A percentile compares a stretch with the other conserved stretches of the same genome.
Conservation (phyloP, 2,797 vertebrate species). For the Novumbra hubbsi region DNA sequence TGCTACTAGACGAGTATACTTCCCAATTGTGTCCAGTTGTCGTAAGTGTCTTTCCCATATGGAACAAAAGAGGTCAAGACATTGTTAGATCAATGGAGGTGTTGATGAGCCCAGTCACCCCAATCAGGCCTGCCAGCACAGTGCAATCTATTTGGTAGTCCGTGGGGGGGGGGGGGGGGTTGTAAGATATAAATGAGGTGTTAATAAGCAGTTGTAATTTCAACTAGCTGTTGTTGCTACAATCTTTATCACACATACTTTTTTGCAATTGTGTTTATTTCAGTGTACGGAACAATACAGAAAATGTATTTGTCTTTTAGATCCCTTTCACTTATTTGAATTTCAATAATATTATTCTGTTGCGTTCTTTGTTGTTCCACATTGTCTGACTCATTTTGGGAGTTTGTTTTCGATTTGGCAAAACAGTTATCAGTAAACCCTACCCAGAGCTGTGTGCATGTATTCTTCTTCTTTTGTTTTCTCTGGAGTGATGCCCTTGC, state of each 20-base stretch:
- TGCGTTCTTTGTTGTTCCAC: not conserved
- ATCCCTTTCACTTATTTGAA: too few species aligned
- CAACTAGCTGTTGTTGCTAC: not conserved
- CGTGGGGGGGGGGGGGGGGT: conserved; percentile 16
- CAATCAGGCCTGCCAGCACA: conserved; percentile 55
- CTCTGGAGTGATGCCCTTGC: conserved; percentile 47
- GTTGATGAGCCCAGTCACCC: conserved; percentile 63
- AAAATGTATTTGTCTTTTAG: not conserved
- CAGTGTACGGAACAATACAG: not conserved
- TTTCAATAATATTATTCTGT: too few species aligned
- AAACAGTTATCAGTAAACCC: not conserved
- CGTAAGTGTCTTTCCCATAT: conserved; percentile 33
- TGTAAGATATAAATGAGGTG: conserved; percentile 20
- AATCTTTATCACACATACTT: not conserved
- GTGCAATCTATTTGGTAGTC: conserved; percentile 57
- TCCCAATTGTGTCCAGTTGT: not conserved
- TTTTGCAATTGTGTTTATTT: not conserved
- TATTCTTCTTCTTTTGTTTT: conserved; percentile 22
- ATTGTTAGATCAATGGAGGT: conserved; percentile 44
- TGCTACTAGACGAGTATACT: conserved; percentile 19
- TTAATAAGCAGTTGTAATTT: conserved; percentile 36
- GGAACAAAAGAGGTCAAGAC: conserved; percentile 23
- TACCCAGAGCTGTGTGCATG: not conserved
- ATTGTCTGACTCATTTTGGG: not conserved
- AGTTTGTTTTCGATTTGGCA: not conserved